Conservation (phyloP, 2,888 invertebrate genomes). For the Epicampocera succincta region DNA sequence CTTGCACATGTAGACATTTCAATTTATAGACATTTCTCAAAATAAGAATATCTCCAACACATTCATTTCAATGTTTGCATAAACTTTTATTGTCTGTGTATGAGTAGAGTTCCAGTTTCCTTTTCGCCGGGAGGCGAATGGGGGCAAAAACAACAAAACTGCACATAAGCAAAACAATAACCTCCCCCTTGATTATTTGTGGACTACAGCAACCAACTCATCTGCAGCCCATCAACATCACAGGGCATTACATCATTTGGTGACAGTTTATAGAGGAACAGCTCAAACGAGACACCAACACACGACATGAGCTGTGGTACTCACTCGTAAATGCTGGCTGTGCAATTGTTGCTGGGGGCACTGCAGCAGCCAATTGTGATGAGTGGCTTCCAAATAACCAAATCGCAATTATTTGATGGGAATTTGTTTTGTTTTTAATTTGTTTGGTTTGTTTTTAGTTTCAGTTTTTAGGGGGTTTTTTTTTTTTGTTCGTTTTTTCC, state of each 20-base stretch:
- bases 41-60: not conserved
- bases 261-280: slow-evolving; percentile 58
- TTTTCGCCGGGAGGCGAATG: slow-evolving; percentile 61
- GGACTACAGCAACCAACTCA: slow-evolving; percentile 42
- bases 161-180: slow-evolving; percentile 56
- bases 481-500: not conserved
- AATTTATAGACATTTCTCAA: slow-evolving; percentile 34
- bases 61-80: not conserved
- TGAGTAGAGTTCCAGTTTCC: slow-evolving; percentile 70
- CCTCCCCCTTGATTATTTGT: slow-evolving; percentile 60
- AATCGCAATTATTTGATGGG: slow-evolving; percentile 34
- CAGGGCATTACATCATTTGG: slow-evolving; percentile 66
- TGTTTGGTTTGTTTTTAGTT: slow-evolving; percentile 4
- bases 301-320: not conserved
- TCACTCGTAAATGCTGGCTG: slow-evolving; percentile 38
- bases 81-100: slow-evolving; percentile 21
- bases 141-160: slow-evolving; percentile 33
- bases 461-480: not conserved
- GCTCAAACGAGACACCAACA: slow-evolving; percentile 35
- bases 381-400: slow-evolving; percentile 62
- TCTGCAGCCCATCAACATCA: slow-evolving; percentile 61
- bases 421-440: slow-evolving; percentile 33
- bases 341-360: slow-evolving; percentile 71
- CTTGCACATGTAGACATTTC: slow-evolving; percentile 33
- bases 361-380: slow-evolving; percentile 75